These are phyloP conservation scores for Limosa lapponica DNA, from an alignment of 2,797 vertebrate species.

Conservation along the genomic window DNA sequence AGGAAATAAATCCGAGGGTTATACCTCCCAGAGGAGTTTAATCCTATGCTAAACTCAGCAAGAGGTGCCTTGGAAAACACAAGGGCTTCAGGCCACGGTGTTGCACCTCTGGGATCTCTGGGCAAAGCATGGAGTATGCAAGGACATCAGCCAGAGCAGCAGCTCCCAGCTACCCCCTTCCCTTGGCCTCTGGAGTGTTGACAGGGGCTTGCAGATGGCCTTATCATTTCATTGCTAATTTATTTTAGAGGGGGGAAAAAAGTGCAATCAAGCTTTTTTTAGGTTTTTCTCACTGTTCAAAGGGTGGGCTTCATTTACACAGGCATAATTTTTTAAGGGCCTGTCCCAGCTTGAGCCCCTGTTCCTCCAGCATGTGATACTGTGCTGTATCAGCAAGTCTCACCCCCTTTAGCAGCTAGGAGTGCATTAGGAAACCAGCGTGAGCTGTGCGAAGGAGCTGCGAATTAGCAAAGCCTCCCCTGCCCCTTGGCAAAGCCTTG, in stretches of 20 bases:
- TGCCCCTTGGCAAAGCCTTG: conserved; percentile 9
- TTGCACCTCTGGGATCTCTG: neutral
- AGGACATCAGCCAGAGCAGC: neutral
- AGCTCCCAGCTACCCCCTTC: neutral
- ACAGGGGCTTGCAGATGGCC: neutral
- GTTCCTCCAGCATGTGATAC: neutral
- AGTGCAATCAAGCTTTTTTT: neutral
- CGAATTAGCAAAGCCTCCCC: neutral
- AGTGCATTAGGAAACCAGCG: neutral
- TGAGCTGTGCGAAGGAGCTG: neutral
- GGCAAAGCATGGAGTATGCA: fast-evolving
- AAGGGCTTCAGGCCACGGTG: fast-evolving
- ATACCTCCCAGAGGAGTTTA: neutral
- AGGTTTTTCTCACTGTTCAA: neutral
- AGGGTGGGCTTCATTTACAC: neutral
- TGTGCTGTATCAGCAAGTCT: conserved; percentile 22
- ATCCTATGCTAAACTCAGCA: neutral
- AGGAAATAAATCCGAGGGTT: neutral
- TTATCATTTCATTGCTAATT: neutral
- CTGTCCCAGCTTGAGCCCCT: neutral
- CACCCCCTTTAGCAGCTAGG: neutral
- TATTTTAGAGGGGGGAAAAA: fast-evolving
- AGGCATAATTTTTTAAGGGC: neutral
- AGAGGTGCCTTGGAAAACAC: neutral
- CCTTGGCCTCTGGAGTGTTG: neutral